Evolutionary conservation across 2,888 invertebrate genomes (phyloP), one percentile per base, ranked within the genome.

Genomic region (Hyposoter didymator): DNA sequence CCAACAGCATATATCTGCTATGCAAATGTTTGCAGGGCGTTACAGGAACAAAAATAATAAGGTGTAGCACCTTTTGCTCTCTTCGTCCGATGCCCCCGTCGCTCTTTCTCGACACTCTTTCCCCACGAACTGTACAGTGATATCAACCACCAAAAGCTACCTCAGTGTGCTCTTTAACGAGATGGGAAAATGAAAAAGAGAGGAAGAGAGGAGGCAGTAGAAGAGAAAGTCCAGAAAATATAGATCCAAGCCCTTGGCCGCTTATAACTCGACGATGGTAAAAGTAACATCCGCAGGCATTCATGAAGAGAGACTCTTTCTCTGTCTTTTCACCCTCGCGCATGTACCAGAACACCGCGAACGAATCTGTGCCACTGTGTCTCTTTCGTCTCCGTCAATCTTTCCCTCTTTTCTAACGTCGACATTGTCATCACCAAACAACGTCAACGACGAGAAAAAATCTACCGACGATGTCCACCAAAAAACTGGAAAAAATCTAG

Each of bases 21-120:
- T 88, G 90, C 90, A 90, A 91, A 91, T 90, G 86, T 91, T 91
- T 91, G 89, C 87, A 70, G 82, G 84, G 88, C 87, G 88, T 90
- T 89, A 88, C 89, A 88, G 87, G 88, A 79, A 90, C 89, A 89
- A 89, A 90, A 91, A 89, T 91, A 91, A 91, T 91, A 90, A 91
- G 90, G 90, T 74, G 35, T 88, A 86, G 82, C 87, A 84, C 84
- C 86, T 81, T 72, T 78, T 72, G 62, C 80, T 85, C 62, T 82
- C 67, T 67, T 76, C 78, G 70, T 82, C 78, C 75, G 64, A 78
- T 80, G 14, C 14, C 28, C 73, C 52, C 69, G 39, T 39, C 22
- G 69, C 64, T 43, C 59, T 66, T 59, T 35, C 55, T 35, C 79
- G 35, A 52, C 59, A 67, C 78, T 45, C 39, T 73, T 69, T 67